Percentiles rank a stretch among this genome's conserved stretches.
Evolutionary conservation across 2,113 vertebrate genomes (phyloP).

Genomic region (Rhinoptilus africanus): DNA sequence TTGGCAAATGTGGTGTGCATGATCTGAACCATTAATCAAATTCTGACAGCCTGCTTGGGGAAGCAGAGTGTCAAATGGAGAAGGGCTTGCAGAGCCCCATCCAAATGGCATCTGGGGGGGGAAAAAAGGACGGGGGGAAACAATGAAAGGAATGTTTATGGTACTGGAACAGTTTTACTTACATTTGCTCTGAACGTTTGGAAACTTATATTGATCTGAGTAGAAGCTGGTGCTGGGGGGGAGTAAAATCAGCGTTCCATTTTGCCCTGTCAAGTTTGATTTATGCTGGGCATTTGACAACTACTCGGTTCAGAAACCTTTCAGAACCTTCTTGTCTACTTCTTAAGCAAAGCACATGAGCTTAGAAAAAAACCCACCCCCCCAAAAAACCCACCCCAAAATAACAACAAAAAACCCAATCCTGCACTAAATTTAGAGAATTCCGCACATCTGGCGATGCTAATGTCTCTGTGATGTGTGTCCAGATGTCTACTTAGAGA

Average conservation of each 20-base stretch:
- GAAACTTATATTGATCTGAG: constrained; percentile 39
- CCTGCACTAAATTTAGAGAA: background rate
- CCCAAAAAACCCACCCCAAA: background rate
- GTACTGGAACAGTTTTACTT: background rate
- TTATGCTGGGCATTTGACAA: constrained; percentile 45
- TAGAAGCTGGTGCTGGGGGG: background rate
- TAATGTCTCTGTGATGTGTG: background rate
- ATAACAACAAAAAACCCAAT: background rate
- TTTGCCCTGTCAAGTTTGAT: constrained; percentile 29
- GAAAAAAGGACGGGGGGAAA: background rate
- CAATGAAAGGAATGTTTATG: constrained; percentile 30
- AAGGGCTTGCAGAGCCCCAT: background rate
- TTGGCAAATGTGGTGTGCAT: constrained; percentile 47
- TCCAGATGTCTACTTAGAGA: constrained; percentile 20
- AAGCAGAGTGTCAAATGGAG: constrained; percentile 34
- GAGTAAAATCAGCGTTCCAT: background rate
- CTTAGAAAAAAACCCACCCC: background rate
- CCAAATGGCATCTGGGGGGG: constrained; percentile 1
- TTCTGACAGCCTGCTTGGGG: background rate
- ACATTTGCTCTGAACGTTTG: background rate
- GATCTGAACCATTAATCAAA: constrained; percentile 49
- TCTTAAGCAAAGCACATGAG: background rate
- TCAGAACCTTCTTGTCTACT: constrained; percentile 6
- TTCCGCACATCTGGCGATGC: background rate
- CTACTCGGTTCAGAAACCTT: constrained; percentile 12